Evolutionary conservation across 2,113 vertebrate species (phyloP).

Genomic region (Scalopus aquaticus): DNA sequence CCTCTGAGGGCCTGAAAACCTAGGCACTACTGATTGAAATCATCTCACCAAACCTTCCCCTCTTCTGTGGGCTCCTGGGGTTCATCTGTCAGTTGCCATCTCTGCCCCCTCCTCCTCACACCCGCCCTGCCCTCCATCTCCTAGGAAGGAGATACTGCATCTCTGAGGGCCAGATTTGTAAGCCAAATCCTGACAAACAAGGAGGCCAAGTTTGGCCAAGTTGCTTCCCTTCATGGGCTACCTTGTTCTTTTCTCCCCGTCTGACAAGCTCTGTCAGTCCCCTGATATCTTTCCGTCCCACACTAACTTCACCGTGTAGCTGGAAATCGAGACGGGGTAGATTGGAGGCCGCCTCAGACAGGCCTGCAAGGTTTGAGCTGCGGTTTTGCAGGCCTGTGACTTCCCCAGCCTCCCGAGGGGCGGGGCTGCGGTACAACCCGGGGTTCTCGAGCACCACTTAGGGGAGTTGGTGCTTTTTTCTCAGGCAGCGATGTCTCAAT

Average conservation of each 20-base stretch:
- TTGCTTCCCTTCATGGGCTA: not conserved
- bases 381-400: not conserved
- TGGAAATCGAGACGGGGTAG: not conserved
- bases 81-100: not conserved
- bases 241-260: not conserved
- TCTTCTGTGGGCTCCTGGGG: not conserved
- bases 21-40: not conserved
- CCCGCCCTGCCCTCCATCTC: not conserved
- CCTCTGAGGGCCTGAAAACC: not conserved
- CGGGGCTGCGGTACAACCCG: not conserved
- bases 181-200: constrained; percentile 15
- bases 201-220: not conserved
- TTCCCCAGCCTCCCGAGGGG: not conserved
- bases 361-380: not conserved
- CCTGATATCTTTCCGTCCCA: not conserved
- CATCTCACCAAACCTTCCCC: not conserved
- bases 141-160: not conserved
- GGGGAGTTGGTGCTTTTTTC: not conserved
- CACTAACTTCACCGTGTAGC: not conserved
- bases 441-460: not conserved
- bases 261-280: not conserved
- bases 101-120: too few relatives aligned
- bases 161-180: not conserved
- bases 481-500: not conserved
- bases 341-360: not conserved